phyloP scores from a whole-genome alignment of 2,113 vertebrate genomes.

The Oplegnathus fasciatus region DNA sequence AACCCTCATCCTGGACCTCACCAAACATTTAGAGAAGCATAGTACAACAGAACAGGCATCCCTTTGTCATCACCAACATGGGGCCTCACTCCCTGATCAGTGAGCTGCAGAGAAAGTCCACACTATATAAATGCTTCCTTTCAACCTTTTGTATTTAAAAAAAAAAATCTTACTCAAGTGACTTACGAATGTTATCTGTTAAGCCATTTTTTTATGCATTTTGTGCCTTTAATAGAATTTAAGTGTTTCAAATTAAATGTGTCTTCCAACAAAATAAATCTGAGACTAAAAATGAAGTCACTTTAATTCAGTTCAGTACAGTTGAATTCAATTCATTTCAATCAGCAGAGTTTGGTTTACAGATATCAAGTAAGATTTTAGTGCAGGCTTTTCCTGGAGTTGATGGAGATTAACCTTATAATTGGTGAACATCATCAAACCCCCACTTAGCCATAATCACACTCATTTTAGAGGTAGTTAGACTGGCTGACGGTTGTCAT shows the following conservation, averaged over 20 bases:
- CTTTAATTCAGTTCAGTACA: too few species aligned
- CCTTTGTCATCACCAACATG: conserved; percentile 71
- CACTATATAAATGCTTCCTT: conserved; percentile 26
- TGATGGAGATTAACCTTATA: neutral
- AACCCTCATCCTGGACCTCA: conserved; percentile 50
- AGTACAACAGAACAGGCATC: conserved; percentile 70
- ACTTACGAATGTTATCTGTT: neutral
- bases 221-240: neutral
- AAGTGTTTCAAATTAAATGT: neutral
- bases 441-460: neutral
- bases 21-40: conserved; percentile 60
- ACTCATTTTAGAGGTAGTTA: neutral
- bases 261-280: neutral
- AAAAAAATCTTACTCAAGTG: neutral
- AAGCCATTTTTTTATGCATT: neutral
- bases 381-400: neutral
- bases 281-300: too few species aligned
- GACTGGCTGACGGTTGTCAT: neutral
- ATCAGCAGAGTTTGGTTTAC: neutral
- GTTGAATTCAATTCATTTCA: neutral
- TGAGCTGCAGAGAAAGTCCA: conserved; percentile 49
- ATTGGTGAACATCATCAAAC: neutral
- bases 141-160: neutral
- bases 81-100: conserved; percentile 67
- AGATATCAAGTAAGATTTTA: neutral